Conservation (phyloP, 2,888 invertebrate species). For the Phytoseiulus persimilis region DNA sequence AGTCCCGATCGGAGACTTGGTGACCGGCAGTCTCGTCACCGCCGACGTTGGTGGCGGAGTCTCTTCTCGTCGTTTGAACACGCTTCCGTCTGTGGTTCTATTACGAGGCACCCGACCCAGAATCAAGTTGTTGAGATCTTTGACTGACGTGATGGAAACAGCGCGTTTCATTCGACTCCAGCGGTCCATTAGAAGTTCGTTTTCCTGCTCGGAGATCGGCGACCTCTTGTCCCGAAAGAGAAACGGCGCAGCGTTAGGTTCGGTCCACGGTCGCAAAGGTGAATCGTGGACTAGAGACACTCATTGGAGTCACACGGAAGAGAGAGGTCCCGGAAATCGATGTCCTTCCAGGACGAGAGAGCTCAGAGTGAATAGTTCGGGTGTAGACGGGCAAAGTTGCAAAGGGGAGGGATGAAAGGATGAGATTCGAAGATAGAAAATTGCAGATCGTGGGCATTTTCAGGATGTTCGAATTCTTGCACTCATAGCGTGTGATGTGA, state of each 20-base stretch:
- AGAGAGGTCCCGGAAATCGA: no score
- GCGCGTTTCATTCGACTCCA: conserved; percentile 38
- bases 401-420: no score
- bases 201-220: conserved; percentile 23
- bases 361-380: no score
- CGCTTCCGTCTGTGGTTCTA: not conserved
- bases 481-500: not conserved
- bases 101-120: not conserved
- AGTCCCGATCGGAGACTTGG: not conserved
- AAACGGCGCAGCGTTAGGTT: not conserved
- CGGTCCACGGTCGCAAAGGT: no score
- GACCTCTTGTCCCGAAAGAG: not conserved
- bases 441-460: not conserved
- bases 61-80: not conserved
- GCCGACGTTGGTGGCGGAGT: not conserved
- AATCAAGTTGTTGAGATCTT: conserved; percentile 10
- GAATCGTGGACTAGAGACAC: no score
- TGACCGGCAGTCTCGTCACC: conserved; percentile 5
- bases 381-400: no score
- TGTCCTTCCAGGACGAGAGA: no score
- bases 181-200: conserved; percentile 11
- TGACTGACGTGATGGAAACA: conserved; percentile 28
- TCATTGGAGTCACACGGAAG: no score
- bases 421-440: not conserved
- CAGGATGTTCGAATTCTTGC: no score